A percentile compares a stretch with the other conserved stretches of the same genome.
phyloP scores from a whole-genome alignment of 2,888 invertebrate species.

The Polia nebulosa region DNA sequence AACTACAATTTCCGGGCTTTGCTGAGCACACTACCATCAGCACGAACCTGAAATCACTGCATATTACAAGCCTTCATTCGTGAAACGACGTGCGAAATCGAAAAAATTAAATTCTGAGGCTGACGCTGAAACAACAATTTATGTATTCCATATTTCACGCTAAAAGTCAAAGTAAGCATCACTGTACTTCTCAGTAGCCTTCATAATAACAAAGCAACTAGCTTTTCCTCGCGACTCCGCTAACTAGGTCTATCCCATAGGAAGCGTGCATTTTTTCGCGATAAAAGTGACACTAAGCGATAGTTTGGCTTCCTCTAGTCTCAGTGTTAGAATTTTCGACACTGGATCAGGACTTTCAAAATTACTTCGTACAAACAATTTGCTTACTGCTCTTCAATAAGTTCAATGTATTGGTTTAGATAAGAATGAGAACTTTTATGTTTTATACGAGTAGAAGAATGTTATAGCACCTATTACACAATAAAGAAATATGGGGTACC shows the following conservation, averaged over 20 bases:
- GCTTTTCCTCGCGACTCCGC: background rate
- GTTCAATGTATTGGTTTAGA: no score
- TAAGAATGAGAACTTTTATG: no score
- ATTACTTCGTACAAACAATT: no score
- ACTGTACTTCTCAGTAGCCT: background rate
- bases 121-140: background rate
- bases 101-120: background rate
- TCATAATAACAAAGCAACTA: background rate
- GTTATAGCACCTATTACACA: no score
- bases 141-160: background rate
- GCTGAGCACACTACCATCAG: background rate
- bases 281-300: no score
- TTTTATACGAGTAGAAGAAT: no score
- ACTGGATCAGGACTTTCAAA: no score
- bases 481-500: no score
- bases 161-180: conserved; percentile 1
- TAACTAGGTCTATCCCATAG: background rate
- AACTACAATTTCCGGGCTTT: conserved; percentile 11
- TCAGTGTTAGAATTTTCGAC: no score
- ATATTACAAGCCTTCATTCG: background rate
- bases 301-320: no score
- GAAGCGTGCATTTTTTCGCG: background rate
- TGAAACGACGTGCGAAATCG: conserved; percentile 4
- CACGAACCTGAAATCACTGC: conserved; percentile 9
- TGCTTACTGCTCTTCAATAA: no score